Base-by-base conservation (phyloP, 2,113 vertebrate genomes). In the Notothenia rossii region DNA sequence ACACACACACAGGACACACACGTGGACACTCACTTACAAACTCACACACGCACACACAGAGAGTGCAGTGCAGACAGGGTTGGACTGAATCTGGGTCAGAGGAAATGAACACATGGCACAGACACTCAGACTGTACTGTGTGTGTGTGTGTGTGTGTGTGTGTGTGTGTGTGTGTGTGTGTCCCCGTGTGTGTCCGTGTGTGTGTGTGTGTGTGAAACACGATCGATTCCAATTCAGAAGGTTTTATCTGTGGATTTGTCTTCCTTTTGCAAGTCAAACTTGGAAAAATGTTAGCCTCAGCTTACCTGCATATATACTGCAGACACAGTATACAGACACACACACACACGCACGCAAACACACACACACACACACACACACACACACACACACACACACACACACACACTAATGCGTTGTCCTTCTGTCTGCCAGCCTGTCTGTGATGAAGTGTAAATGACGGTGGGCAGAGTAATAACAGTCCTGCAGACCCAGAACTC, bases 381-480 rank as follows among this genome's bases (percentile, higher is more conserved):
- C 59, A 56, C 36, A 69, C 46, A 48, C 58, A 66, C 65, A 48
- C 54, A 60, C 17, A 60, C 49, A 65, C 66, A 51, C 68, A 48
- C 33, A 64, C 61, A 62, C 68, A 54, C 65, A 18, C 22, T 62
- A 54, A 79, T 72, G 54, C 5, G 20, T 55, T 59, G 58, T 62
- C 54, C 76, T 7, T 50, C 50, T 64, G 70, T 72, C 63, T 81
- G 75, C 71, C 82, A 61, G 84, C 66, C 56, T 65, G 65, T 69
- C 56, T 72, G 36, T 77, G 85, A 86, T 77, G 85, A 91, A 80
- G 85, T 83, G 86, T 58, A 81, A 91, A 91, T 86, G 82, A 83
- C 7, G 60, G 86, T 22, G 77, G 82, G 50, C 81, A 79, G 72
- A 82, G 72, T 84, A 88, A 83, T 75, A 83, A 89, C 81, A 82